Conservation (phyloP, 2,888 invertebrate species). For the Fissipunctia ypsillon region DNA sequence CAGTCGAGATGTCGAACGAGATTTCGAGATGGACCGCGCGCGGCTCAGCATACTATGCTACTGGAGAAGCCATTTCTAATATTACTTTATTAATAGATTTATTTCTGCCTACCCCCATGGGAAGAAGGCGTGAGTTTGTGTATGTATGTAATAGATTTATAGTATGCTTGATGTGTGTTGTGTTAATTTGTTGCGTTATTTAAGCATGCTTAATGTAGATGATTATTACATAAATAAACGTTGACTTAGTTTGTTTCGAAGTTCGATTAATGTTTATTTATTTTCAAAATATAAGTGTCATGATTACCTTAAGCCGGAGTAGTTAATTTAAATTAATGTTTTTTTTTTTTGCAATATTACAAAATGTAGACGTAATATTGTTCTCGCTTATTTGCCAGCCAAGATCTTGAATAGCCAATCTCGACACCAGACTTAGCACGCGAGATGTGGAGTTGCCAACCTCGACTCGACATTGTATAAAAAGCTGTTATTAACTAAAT, state of each 20-base stretch:
- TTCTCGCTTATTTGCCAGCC: neutral
- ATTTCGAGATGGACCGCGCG: neutral
- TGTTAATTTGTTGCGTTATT: neutral
- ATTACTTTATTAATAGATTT: too few species aligned
- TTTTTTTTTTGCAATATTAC: too few species aligned
- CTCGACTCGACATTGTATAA: neutral
- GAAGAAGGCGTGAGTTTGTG: too few species aligned
- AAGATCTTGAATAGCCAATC: neutral
- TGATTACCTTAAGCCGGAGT: neutral
- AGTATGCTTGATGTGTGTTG: neutral
- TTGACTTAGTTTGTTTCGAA: neutral
- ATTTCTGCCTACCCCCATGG: too few species aligned
- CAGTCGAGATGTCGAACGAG: neutral
- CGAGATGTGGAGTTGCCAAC: neutral
- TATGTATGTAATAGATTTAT: too few species aligned
- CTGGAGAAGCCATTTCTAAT: neutral
- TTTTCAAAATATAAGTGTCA: neutral
- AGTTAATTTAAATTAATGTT: neutral
- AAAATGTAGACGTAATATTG: neutral
- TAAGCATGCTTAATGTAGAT: neutral
- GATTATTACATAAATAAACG: neutral
- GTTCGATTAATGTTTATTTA: neutral
- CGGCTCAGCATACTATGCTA: neutral
- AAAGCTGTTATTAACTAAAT: too few species aligned
- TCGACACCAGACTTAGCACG: neutral